Base-by-base conservation (phyloP, 2,888 invertebrate species). In the Limnephilus auricula region DNA sequence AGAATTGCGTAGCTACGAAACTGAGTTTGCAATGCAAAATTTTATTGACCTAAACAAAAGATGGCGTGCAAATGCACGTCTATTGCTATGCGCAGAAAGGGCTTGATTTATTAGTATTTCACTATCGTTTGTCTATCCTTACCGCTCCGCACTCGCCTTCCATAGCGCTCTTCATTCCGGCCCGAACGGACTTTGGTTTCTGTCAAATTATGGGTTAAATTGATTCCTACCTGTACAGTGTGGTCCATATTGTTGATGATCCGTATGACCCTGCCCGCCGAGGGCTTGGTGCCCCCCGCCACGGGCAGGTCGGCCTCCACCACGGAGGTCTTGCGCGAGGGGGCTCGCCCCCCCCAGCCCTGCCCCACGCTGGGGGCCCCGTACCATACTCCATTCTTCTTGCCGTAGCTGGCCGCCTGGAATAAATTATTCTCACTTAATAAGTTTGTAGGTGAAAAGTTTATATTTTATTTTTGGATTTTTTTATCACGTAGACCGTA, bases 221-320 rank as follows among this genome's bases (percentile, higher is more conserved):
- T 45, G 45, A 45, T n/a, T 65, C 30, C n/a, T 30, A 98, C 98
- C 97, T 98, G 98, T 94, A 98, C 98, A 79, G 98, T 98, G 94
- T 99, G 98, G 95, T 99, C 98, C 96, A 98, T 97, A 95, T 99
- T 99, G 95, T 99, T 99, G 94, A 99, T 98, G 94, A 99, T 98
- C 93, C 99, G 97, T 94, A 99, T 98, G 93, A 99, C 98, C 93
- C 98, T 96, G 88, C 98, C 98, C 92, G 98, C 98, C 94, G 97
- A 97, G 18, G 98, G 98, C 94, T 98, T 98, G 94, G 97, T 96
- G 96, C 95, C 95, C 97, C 95, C 95, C 97, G 97, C 97, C 2
- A 97, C 97, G 90, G 98, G 97, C 87, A 97, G 97, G 94, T 98
- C 98, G 90, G 98, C 97, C 95, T 98, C 98, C 93, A 97, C 98